Evolutionary conservation across 2,797 vertebrate species (phyloP).

Genomic region (Otolemur crassicaudatus): DNA sequence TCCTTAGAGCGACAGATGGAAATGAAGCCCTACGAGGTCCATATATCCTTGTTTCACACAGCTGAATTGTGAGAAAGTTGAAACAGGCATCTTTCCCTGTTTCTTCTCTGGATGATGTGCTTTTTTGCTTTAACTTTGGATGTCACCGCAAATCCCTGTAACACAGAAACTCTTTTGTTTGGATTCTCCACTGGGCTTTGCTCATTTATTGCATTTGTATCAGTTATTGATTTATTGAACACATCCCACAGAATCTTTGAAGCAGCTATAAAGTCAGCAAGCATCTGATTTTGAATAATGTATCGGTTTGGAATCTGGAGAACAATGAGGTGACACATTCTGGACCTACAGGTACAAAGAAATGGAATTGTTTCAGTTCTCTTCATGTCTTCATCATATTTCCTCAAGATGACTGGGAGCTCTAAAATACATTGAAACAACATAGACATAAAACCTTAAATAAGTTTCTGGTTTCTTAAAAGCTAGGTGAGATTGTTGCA

Average conservation of each 20-base stretch:
- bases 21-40: background rate
- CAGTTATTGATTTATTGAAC: background rate
- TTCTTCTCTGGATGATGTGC: background rate
- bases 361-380: conserved; percentile 23
- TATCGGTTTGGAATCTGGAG: background rate
- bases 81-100: background rate
- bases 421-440: conserved; percentile 61
- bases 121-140: background rate
- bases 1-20: background rate
- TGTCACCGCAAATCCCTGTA: background rate
- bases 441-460: background rate
- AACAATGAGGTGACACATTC: background rate
- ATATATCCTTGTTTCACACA: background rate
- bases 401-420: background rate
- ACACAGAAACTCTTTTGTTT: fast-evolving
- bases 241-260: background rate
- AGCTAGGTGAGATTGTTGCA: background rate
- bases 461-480: conserved; percentile 37
- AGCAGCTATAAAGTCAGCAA: background rate
- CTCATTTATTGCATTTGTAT: background rate
- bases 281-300: background rate
- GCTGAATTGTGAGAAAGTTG: background rate
- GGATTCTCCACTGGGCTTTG: background rate
- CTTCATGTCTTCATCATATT: background rate
- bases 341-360: background rate